Conservation (phyloP, 2,888 invertebrate species). For the Agonopterix alstromeriana region DNA sequence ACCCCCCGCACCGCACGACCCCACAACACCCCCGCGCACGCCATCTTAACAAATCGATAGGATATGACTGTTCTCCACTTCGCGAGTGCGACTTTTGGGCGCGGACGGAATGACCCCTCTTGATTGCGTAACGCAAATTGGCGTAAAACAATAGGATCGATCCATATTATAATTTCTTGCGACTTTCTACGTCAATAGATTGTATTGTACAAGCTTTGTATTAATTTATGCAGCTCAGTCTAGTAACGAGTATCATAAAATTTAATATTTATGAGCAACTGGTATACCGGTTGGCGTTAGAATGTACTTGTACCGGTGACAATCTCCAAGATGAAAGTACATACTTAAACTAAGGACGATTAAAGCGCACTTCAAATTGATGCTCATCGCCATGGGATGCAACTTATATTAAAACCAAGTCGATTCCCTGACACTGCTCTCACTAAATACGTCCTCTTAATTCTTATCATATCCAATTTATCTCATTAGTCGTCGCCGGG, state of each 20-base stretch:
- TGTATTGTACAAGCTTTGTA: background rate
- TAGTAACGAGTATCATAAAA: constrained; percentile 5
- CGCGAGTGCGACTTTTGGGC: constrained; percentile 72
- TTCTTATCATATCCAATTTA: background rate
- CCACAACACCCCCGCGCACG: constrained; percentile 51
- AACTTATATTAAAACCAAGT: too few species aligned
- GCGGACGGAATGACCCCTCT: constrained; percentile 69
- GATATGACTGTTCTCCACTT: constrained; percentile 77
- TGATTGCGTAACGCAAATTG: constrained; percentile 55
- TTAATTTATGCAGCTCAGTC: constrained; percentile 3
- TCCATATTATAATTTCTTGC: constrained; percentile 7
- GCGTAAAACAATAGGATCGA: constrained; percentile 32
- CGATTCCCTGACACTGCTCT: too few species aligned
- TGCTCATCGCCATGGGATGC: too few species aligned
- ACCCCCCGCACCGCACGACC: constrained; percentile 40
- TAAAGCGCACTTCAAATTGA: too few species aligned
- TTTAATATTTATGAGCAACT: constrained; percentile 2
- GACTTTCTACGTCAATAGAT: background rate
- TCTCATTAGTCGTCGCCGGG: background rate
- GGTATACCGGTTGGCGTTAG: constrained; percentile 1
- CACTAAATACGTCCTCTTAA: background rate
- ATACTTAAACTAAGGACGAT: too few species aligned
- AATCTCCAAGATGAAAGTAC: too few species aligned
- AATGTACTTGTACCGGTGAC: too few species aligned
- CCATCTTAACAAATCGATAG: constrained; percentile 79